Percentiles rank a stretch among this genome's conserved stretches.
Conservation (phyloP, 2,888 invertebrate genomes). For the Halocaridina rubra region DNA sequence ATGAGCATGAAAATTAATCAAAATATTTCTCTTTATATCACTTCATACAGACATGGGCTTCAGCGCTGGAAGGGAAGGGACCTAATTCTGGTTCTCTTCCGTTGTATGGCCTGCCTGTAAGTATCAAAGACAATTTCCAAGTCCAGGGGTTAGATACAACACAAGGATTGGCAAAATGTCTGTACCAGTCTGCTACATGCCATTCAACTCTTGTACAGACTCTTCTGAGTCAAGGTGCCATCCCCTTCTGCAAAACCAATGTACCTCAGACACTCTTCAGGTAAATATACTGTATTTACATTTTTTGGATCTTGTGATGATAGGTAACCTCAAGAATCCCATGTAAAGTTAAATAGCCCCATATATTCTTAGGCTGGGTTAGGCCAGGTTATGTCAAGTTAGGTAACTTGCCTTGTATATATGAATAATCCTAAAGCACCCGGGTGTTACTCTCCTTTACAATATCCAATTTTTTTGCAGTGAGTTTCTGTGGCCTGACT, state of each 20-base stretch:
- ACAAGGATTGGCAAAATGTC: conserved; percentile 67
- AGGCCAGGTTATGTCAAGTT: too few relatives aligned
- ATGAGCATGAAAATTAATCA: too few relatives aligned
- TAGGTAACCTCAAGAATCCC: too few relatives aligned
- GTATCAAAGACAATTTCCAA: conserved; percentile 67
- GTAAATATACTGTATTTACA: not conserved
- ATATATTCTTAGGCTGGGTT: too few relatives aligned
- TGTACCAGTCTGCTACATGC: conserved; percentile 66
- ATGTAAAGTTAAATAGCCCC: too few relatives aligned
- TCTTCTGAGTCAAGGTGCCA: conserved; percentile 68
- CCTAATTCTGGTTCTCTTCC: conserved; percentile 52
- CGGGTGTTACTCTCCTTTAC: too few relatives aligned
- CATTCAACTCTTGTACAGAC: conserved; percentile 59
- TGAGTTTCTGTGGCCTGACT: too few relatives aligned
- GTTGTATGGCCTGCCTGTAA: conserved; percentile 67
- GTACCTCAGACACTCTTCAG: conserved; percentile 66
- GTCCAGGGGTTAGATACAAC: conserved; percentile 68
- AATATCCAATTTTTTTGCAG: too few relatives aligned
- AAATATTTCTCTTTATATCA: not conserved
- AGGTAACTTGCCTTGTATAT: too few relatives aligned
- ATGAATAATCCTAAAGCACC: too few relatives aligned
- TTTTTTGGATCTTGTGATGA: too few relatives aligned
- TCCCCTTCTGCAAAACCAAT: conserved; percentile 71
- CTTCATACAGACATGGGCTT: conserved; percentile 15
- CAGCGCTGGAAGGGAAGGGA: not conserved